phyloP scores from a whole-genome alignment of 1,140 invertebrate genomes.

The Aporrectodea caliginosa region DNA sequence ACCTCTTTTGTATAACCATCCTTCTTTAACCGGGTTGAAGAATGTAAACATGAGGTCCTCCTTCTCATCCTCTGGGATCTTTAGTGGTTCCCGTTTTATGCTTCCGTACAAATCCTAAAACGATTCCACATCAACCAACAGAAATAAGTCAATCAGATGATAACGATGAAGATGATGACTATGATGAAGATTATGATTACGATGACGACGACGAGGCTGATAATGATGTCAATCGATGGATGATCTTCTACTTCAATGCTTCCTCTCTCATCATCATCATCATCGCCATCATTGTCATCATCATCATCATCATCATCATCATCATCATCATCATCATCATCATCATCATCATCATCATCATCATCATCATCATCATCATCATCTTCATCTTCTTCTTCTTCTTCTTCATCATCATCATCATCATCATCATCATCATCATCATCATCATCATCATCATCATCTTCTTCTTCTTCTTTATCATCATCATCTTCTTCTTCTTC shows the following conservation, averaged over 20 bases:
- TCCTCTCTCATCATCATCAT: constrained; percentile 11
- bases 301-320: constrained; percentile 20
- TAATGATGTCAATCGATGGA: too few species aligned
- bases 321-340: constrained; percentile 22
- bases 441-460: constrained; percentile 17
- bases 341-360: constrained; percentile 21
- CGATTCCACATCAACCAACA: too few species aligned
- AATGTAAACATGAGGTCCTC: not conserved
- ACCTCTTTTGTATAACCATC: constrained; percentile 99
- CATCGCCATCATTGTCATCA: constrained; percentile 14
- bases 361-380: constrained; percentile 18
- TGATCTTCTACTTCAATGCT: not conserved
- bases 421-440: not conserved
- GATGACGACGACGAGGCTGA: too few species aligned
- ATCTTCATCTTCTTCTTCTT: not conserved
- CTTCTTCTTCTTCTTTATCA: not conserved
- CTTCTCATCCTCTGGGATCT: constrained; percentile 50
- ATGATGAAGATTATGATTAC: too few species aligned
- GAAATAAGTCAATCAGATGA: too few species aligned
- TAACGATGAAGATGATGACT: too few species aligned
- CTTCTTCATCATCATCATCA: constrained; percentile 21
- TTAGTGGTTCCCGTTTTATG: constrained; percentile 98
- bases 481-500: too few species aligned
- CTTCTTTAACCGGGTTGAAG: constrained; percentile 75
- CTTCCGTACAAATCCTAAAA: constrained; percentile 85